Percentiles rank a stretch among this genome's conserved stretches.
phyloP scores from a whole-genome alignment of 2,888 invertebrate genomes.

The Macrosoma leucophasiata region DNA sequence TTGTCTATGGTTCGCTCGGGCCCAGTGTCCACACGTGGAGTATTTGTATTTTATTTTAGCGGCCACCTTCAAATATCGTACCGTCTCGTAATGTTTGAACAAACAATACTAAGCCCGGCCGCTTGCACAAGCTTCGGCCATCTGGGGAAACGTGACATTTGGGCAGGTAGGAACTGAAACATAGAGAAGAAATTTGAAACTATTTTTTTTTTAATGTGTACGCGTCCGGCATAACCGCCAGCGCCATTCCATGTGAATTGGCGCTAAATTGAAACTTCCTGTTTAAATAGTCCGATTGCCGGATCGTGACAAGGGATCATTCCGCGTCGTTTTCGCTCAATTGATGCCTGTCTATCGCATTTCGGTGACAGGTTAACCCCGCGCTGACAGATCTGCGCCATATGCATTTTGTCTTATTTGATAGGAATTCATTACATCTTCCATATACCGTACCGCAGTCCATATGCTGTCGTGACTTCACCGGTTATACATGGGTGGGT shows the following conservation, averaged over 20 bases:
- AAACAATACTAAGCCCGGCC: conserved; percentile 55
- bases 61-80: conserved; percentile 71
- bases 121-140: conserved; percentile 68
- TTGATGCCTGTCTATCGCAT: conserved; percentile 54
- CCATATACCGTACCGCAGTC: conserved; percentile 43
- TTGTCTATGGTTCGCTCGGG: conserved; percentile 53
- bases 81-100: conserved; percentile 72
- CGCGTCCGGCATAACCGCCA: conserved; percentile 49
- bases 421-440: conserved; percentile 36
- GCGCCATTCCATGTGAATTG: conserved; percentile 69
- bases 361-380: conserved; percentile 56
- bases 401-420: conserved; percentile 47
- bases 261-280: conserved; percentile 71
- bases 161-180: conserved; percentile 45
- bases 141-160: conserved; percentile 71
- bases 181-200: conserved; percentile 49
- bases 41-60: conserved; percentile 74
- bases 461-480: conserved; percentile 39
- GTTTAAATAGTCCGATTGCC: conserved; percentile 61
- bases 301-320: conserved; percentile 64
- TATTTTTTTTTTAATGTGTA: conserved; percentile 46
- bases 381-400: conserved; percentile 42
- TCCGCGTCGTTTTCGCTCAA: conserved; percentile 63
- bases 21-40: conserved; percentile 51
- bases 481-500: conserved; percentile 37